phyloP scores from a whole-genome alignment of 2,113 vertebrate species.

The Tiliqua scincoides region DNA sequence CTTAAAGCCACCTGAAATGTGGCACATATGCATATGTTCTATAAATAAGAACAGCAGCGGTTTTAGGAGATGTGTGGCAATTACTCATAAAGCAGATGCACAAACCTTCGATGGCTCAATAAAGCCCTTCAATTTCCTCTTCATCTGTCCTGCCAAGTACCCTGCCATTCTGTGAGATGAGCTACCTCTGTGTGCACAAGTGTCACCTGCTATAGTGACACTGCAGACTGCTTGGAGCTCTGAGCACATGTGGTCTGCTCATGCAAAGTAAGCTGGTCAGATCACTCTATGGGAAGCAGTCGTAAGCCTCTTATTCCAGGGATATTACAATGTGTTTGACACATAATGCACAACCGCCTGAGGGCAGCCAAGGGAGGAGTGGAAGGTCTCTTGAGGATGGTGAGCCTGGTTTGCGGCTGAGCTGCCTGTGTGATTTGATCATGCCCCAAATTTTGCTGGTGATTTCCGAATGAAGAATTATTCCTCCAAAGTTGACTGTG shows the following conservation, averaged over 20 bases:
- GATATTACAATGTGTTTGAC: background rate
- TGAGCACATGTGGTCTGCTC: too few species aligned
- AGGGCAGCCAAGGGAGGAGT: background rate
- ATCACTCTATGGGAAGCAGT: background rate
- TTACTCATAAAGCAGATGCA: background rate
- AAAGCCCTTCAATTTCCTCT: background rate
- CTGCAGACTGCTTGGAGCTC: background rate
- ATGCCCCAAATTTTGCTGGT: background rate
- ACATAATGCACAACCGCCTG: background rate
- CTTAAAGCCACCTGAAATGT: slow-evolving; percentile 22
- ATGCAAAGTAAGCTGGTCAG: slow-evolving; percentile 16
- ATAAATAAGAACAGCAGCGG: background rate
- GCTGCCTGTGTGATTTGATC: background rate
- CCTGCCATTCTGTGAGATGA: background rate
- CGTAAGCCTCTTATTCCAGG: background rate
- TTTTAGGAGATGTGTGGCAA: too few species aligned
- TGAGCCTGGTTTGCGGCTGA: background rate
- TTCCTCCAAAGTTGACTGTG: background rate
- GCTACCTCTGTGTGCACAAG: too few species aligned
- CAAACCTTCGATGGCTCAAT: background rate
- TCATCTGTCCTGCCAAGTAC: slow-evolving; percentile 40
- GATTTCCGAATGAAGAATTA: background rate
- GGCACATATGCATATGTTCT: background rate
- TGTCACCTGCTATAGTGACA: background rate
- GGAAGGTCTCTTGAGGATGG: background rate